Evolutionary conservation across 2,797 vertebrate genomes (phyloP).

Genomic region (Neoniphon sammara): DNA sequence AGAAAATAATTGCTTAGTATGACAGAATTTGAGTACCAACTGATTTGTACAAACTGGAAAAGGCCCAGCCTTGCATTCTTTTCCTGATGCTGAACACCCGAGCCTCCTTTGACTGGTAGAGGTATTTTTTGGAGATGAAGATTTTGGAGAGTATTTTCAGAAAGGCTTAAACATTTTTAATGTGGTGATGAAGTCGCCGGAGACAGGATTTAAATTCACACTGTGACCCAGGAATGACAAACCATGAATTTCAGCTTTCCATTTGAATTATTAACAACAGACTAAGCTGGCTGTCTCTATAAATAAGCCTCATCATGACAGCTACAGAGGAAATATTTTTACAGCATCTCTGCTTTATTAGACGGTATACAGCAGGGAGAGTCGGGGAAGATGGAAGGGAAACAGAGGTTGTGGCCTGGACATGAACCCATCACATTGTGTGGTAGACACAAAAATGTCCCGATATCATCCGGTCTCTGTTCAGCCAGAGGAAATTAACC

Average conservation of each 20-base stretch:
- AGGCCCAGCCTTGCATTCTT: not conserved
- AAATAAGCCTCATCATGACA: slow-evolving; percentile 63
- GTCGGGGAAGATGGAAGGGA: slow-evolving; percentile 10
- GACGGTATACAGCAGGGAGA: slow-evolving; percentile 15
- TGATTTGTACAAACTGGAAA: not conserved
- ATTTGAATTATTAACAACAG: slow-evolving; percentile 67
- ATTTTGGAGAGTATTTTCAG: slow-evolving; percentile 28
- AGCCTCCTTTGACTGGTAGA: not conserved
- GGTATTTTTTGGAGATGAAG: slow-evolving; percentile 11
- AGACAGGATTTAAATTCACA: slow-evolving; percentile 42
- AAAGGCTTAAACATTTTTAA: slow-evolving; percentile 29
- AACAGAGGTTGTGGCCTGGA: slow-evolving; percentile 33
- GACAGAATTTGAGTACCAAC: not conserved
- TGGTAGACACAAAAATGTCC: slow-evolving; percentile 12
- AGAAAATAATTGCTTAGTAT: not conserved
- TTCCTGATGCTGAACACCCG: not conserved
- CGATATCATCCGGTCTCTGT: slow-evolving; percentile 40
- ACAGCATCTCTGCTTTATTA: slow-evolving; percentile 44
- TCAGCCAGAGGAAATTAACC: slow-evolving; percentile 1
- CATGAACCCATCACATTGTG: slow-evolving; percentile 59
- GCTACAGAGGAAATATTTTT: slow-evolving; percentile 54
- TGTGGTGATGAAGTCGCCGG: slow-evolving; percentile 29
- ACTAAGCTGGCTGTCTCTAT: slow-evolving; percentile 50
- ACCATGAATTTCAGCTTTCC: slow-evolving; percentile 49
- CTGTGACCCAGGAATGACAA: slow-evolving; percentile 49